Evolutionary conservation across 2,797 vertebrate genomes (phyloP), one percentile per base, ranked within the genome.

Genomic region (Intellagama lesueurii): DNA sequence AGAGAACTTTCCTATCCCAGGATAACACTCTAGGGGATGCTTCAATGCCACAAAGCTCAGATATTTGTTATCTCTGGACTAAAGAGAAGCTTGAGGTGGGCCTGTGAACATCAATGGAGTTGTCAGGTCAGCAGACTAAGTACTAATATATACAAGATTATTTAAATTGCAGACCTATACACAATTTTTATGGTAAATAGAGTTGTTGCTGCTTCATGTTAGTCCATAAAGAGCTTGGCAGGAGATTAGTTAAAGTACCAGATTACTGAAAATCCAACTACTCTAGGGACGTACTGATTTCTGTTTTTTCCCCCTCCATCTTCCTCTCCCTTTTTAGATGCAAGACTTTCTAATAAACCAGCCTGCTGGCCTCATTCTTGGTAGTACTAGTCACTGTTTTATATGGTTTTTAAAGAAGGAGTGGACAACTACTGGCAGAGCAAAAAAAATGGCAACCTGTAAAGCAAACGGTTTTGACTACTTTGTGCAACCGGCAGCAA

Each of bases 261-360:
- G 94, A 92, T 95, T 95, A 96, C 40, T 82, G 91, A 93, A 93
- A 95, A 95, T 94, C 92, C 92, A 68, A 69, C 91, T 92, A 91
- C 90, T 22, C 94, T 91, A 94, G 92, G 92, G 93, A 93, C 90
- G 19, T 35, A 12, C 0, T 60, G 64, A 49, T 66, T 0, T 35
- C 70, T 17, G 82, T 52, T 89, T 26, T 26, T 8, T 28, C 35
- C 14, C 32, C 35, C 7, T 26, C 44, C 76, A 28, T 35, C 44
- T 26, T 44, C 35, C 24, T 82, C 88, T 30, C 26, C 28, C 30
- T 12, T 40, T 68, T 72, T n/a, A 76, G 49, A 0, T 26, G 69
- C 70, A 89, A 40, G 86, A 88, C 89, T 64, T 92, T 66, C 70
- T 81, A 6, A 5, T 30, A 83, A 84, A 28, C 49, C 64, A n/a